A percentile compares a stretch with the other conserved stretches of the same genome.
Conservation (phyloP, 1,140 invertebrate species). For the Catajapyx aquilonaris region DNA sequence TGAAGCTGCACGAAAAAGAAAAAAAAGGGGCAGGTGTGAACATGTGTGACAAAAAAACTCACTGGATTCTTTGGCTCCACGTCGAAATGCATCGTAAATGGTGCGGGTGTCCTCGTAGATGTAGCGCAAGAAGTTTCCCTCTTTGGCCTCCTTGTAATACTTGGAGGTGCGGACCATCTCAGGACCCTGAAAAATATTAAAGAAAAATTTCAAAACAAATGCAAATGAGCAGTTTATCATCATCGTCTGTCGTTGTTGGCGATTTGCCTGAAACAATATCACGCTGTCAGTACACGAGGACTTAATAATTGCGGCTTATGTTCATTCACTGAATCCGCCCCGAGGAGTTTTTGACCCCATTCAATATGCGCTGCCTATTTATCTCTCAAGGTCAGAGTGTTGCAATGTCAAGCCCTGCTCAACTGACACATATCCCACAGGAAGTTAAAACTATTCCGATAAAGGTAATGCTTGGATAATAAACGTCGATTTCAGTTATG, state of each 20-base stretch:
- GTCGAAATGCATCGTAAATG: constrained; percentile 72
- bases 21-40: neutral
- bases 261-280: no score
- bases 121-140: constrained; percentile 67
- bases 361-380: neutral
- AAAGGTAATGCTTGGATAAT: no score
- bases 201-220: constrained; percentile 6
- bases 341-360: neutral
- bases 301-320: neutral
- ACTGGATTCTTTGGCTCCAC: constrained; percentile 83
- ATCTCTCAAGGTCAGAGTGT: neutral
- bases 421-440: no score
- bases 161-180: constrained; percentile 75
- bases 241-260: neutral
- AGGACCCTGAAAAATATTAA: constrained; percentile 45
- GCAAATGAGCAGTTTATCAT: neutral
- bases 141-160: constrained; percentile 78
- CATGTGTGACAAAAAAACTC: constrained; percentile 21
- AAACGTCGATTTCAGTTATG: no score
- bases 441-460: no score
- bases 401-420: no score
- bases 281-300: no score
- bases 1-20: no score
- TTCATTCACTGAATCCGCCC: neutral
- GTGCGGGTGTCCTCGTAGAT: constrained; percentile 73